These are phyloP conservation scores for Zelostemma sp. DNA, from an alignment of 1,140 invertebrate species.

Conservation along the genomic window DNA sequence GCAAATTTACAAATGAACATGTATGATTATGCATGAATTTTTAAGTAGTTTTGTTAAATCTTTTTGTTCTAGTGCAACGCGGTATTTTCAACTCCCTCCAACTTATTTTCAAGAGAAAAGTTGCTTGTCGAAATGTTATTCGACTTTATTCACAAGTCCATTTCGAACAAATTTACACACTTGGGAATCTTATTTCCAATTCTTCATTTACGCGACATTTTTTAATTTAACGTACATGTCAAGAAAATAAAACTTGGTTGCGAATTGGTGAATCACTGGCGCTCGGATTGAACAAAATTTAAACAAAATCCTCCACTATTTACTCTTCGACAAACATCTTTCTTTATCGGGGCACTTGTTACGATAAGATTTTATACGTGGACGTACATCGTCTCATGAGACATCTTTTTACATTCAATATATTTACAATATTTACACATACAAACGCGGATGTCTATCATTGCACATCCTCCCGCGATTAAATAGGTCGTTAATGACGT, in stretches of 20 bases:
- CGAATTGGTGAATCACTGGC: too few relatives aligned
- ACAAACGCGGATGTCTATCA: conserved; percentile 45
- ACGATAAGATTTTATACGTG: conserved; percentile 26
- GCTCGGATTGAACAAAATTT: background rate
- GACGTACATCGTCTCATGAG: conserved; percentile 31
- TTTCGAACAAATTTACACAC: too few relatives aligned
- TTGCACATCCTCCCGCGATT: conserved; percentile 55
- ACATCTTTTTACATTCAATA: conserved; percentile 51
- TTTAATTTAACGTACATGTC: too few relatives aligned
- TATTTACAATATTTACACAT: conserved; percentile 68
- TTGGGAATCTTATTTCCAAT: too few relatives aligned
- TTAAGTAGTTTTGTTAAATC: too few relatives aligned
- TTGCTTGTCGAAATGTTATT: background rate
- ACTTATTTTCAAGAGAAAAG: background rate
- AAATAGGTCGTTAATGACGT: conserved; percentile 51
- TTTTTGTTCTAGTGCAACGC: background rate
- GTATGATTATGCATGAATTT: too few relatives aligned
- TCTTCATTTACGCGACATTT: too few relatives aligned
- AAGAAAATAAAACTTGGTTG: too few relatives aligned
- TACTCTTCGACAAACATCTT: conserved; percentile 8
- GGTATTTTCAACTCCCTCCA: background rate
- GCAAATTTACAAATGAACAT: too few relatives aligned
- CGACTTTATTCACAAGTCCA: too few relatives aligned
- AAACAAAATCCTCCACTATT: too few relatives aligned
- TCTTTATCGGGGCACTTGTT: conserved; percentile 22